Evolutionary conservation across 2,797 vertebrate genomes (phyloP).

Genomic region (Heterohyrax brucei): DNA sequence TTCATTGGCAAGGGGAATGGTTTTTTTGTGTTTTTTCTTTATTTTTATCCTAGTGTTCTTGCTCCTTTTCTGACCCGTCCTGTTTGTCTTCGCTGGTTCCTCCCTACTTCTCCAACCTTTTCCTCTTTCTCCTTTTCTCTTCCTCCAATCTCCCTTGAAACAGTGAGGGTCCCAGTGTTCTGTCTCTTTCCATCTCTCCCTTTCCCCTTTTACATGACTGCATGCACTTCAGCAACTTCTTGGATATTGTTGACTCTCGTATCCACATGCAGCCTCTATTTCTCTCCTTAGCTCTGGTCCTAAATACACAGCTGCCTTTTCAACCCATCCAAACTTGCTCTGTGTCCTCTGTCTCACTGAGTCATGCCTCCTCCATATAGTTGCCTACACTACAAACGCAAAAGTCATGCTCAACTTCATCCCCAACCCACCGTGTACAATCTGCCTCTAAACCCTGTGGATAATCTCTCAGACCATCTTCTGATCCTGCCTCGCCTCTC

Average conservation of each 20-base stretch:
- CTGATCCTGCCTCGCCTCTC: not conserved
- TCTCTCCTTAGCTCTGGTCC: not conserved
- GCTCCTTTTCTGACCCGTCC: constrained; percentile 5
- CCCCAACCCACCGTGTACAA: not conserved
- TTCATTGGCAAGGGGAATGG: too few relatives aligned
- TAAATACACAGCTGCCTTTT: not conserved
- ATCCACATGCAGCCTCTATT: not conserved
- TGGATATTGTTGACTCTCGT: not conserved
- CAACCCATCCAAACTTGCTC: not conserved
- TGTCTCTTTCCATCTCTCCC: not conserved
- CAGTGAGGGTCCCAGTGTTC: not conserved
- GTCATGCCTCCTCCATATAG: not conserved
- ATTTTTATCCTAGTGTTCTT: not conserved
- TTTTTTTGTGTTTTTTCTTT: too few relatives aligned
- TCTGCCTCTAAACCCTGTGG: not conserved
- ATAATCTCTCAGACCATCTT: not conserved
- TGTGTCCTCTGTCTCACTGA: not conserved
- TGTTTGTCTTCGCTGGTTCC: not conserved
- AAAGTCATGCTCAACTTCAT: not conserved
- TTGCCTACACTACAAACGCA: not conserved
- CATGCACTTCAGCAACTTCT: not conserved
- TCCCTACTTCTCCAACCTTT: not conserved
- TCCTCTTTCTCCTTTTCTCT: not conserved
- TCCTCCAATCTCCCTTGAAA: not conserved
- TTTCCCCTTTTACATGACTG: not conserved